A percentile compares a stretch with the other conserved stretches of the same genome.
These are phyloP conservation scores for Phenganax subtilis DNA, from an alignment of 92 coral and sea anemone species.

Conservation along the genomic window DNA sequence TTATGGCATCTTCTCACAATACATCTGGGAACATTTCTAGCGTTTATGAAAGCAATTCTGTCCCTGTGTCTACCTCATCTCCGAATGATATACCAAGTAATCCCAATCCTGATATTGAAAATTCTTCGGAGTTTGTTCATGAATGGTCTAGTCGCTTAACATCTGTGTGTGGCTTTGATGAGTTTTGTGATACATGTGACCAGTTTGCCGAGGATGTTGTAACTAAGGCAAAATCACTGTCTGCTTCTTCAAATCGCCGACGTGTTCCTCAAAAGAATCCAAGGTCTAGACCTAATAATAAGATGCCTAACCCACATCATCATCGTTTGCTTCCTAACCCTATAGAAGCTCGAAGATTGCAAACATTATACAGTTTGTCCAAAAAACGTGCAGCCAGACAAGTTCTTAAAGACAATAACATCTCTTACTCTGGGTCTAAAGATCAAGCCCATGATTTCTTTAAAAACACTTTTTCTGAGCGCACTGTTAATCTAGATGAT, in stretches of 20 bases:
- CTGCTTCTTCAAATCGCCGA: not conserved
- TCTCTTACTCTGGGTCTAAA: not conserved
- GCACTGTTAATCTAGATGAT: not conserved
- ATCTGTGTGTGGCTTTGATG: not conserved
- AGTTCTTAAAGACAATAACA: not conserved
- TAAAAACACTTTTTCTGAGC: not conserved
- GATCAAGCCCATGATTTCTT: not conserved
- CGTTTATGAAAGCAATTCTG: too few relatives aligned
- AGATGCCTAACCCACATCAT: not conserved
- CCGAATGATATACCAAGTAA: not conserved
- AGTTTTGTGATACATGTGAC: not conserved
- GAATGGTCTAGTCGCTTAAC: not conserved
- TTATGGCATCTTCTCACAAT: too few relatives aligned
- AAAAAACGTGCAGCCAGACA: not conserved
- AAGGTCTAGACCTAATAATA: too few relatives aligned
- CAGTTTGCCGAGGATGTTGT: not conserved
- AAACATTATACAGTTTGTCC: not conserved
- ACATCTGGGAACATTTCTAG: too few relatives aligned
- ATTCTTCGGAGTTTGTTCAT: not conserved
- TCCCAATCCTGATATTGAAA: conserved; percentile 14
- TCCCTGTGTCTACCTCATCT: too few relatives aligned
- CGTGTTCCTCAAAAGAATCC: not conserved
- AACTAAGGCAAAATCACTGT: not conserved
- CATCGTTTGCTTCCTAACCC: not conserved
- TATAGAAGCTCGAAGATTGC: not conserved